Evolutionary conservation across 2,113 vertebrate species (phyloP).

Genomic region (Isichthys henryi): DNA sequence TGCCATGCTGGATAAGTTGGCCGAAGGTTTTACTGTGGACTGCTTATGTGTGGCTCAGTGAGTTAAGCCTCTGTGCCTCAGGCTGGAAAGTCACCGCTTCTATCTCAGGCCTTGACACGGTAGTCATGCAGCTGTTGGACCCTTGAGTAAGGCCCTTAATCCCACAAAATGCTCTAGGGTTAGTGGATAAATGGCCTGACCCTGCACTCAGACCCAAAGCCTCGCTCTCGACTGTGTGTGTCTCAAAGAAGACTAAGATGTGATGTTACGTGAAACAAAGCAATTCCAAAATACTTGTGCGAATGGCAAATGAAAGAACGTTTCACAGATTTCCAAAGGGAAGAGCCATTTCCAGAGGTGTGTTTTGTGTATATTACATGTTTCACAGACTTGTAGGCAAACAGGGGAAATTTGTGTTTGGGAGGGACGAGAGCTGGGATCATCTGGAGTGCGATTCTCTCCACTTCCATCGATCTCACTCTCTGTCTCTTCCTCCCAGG

Average conservation of each 20-base stretch:
- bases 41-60: neutral
- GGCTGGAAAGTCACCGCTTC: neutral
- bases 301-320: neutral
- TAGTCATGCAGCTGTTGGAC: neutral
- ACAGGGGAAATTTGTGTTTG: neutral
- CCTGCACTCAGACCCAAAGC: neutral
- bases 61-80: neutral
- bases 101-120: neutral
- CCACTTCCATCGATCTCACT: neutral
- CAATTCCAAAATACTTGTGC: neutral
- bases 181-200: neutral
- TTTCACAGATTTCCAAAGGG: neutral
- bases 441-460: neutral
- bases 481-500: slow-evolving; percentile 16
- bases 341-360: neutral
- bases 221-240: neutral
- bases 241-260: neutral
- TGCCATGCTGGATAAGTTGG: neutral
- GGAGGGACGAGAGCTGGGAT: neutral
- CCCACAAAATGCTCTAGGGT: neutral
- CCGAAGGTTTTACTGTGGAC: neutral
- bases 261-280: neutral
- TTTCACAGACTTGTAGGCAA: neutral
- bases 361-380: neutral
- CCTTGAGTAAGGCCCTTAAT: neutral